A percentile compares a stretch with the other conserved stretches of the same genome.
These are phyloP conservation scores for Oceanites oceanicus DNA, from an alignment of 2,113 vertebrate species.

Conservation along the genomic window DNA sequence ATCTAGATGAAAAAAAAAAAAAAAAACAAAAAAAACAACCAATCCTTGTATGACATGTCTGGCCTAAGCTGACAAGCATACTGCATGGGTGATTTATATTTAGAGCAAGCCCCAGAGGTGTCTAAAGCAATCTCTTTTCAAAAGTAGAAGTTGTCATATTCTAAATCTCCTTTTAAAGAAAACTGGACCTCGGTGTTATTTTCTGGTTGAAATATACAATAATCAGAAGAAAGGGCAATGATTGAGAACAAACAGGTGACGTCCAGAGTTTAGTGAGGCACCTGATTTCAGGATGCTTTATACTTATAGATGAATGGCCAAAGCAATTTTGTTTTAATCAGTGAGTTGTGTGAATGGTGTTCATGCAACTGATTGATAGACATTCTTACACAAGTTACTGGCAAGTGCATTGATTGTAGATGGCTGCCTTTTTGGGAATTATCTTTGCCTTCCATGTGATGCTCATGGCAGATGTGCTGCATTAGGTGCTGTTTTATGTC, in stretches of 20 bases:
- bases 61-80: slow-evolving; percentile 2
- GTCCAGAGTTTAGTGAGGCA: not conserved
- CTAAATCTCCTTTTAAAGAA: not conserved
- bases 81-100: slow-evolving; percentile 29
- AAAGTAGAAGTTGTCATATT: slow-evolving; percentile 22
- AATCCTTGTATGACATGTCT: not conserved
- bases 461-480: not conserved
- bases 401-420: not conserved
- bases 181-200: not conserved
- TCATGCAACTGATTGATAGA: not conserved
- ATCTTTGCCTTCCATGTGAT: not conserved
- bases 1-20: not conserved
- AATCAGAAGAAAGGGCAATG: not conserved
- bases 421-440: not conserved
- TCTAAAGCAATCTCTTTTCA: slow-evolving; percentile 20
- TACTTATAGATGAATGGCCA: not conserved
- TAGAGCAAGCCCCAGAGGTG: slow-evolving; percentile 15
- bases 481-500: not conserved
- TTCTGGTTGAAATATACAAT: not conserved
- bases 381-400: not conserved
- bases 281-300: not conserved
- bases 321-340: not conserved
- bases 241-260: not conserved
- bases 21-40: not conserved
- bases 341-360: not conserved